A percentile compares a stretch with the other conserved stretches of the same genome.
phyloP scores from a whole-genome alignment of 2,797 vertebrate genomes.

The Chelmon rostratus region DNA sequence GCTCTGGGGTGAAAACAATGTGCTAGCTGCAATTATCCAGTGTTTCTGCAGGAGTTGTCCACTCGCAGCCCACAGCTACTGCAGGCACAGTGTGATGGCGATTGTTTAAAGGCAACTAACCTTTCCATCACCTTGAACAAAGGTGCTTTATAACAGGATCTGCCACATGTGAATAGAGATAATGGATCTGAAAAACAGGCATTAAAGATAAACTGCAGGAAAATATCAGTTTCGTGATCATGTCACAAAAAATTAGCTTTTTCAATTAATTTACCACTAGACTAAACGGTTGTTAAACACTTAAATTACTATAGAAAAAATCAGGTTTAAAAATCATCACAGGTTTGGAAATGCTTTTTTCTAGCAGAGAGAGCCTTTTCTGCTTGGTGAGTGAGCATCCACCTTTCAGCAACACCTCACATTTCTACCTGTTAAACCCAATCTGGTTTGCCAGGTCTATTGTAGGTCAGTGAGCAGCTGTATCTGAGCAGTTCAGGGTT shows the following conservation, averaged over 20 bases:
- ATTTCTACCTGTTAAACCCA: slow-evolving; percentile 17
- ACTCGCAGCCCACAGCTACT: slow-evolving; percentile 34
- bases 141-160: slow-evolving; percentile 41
- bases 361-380: not conserved
- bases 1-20: slow-evolving; percentile 57
- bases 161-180: slow-evolving; percentile 26
- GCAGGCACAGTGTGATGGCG: slow-evolving; percentile 1
- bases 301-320: not conserved
- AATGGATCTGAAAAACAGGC: slow-evolving; percentile 23
- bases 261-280: not conserved
- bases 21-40: slow-evolving; percentile 64
- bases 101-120: slow-evolving; percentile 58
- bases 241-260: slow-evolving; percentile 5
- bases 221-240: slow-evolving; percentile 15
- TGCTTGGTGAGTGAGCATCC: slow-evolving; percentile 10
- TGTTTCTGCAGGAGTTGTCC: slow-evolving; percentile 42
- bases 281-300: not conserved
- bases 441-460: slow-evolving; percentile 18
- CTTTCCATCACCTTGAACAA: slow-evolving; percentile 58
- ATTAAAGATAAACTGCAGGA: slow-evolving; percentile 12
- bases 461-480: slow-evolving; percentile 14
- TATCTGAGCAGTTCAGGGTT: slow-evolving; percentile 9
- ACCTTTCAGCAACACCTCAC: slow-evolving; percentile 12
- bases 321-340: not conserved
- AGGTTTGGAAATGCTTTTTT: not conserved